These are phyloP conservation scores for Choristoneura rosaceana DNA, from an alignment of 2,888 invertebrate genomes.

Conservation along the genomic window DNA sequence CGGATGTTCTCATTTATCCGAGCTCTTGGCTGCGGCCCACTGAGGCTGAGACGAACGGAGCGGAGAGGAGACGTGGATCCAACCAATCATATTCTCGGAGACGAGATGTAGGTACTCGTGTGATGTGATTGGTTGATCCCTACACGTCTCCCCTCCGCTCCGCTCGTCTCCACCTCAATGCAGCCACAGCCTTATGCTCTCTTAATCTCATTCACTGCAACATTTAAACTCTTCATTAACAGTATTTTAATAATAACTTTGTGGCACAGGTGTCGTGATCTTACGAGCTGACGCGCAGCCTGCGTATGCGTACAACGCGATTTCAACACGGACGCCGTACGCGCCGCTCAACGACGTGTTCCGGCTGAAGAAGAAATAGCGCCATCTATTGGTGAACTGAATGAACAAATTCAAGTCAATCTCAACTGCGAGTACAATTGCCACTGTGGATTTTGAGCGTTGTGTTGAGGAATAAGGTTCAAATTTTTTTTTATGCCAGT, in stretches of 20 bases:
- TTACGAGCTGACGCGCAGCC: constrained; percentile 92
- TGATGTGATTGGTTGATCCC: too few relatives aligned
- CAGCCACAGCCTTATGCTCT: not conserved
- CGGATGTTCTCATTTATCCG: too few relatives aligned
- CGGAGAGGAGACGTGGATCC: too few relatives aligned
- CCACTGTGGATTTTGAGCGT: constrained; percentile 11
- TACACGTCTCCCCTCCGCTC: too few relatives aligned
- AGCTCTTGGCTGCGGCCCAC: too few relatives aligned
- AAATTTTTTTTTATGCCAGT: too few relatives aligned
- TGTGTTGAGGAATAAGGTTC: constrained; percentile 30
- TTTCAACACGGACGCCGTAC: constrained; percentile 79
- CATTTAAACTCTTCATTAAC: too few relatives aligned
- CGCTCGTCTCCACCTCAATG: too few relatives aligned
- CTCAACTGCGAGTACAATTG: constrained; percentile 36
- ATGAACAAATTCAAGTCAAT: constrained; percentile 13
- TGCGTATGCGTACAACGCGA: constrained; percentile 74
- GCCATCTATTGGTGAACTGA: constrained; percentile 52
- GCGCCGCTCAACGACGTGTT: constrained; percentile 81
- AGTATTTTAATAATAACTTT: constrained; percentile 37
- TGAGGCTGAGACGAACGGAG: too few relatives aligned
- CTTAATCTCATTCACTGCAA: too few relatives aligned
- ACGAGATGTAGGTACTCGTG: too few relatives aligned
- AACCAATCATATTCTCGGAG: too few relatives aligned
- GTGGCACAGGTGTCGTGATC: constrained; percentile 89
- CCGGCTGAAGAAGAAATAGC: constrained; percentile 71